Evolutionary conservation across 37 sponge, comb jelly and placozoan genomes (phyloP).

Genomic region (Crambe crambe): DNA sequence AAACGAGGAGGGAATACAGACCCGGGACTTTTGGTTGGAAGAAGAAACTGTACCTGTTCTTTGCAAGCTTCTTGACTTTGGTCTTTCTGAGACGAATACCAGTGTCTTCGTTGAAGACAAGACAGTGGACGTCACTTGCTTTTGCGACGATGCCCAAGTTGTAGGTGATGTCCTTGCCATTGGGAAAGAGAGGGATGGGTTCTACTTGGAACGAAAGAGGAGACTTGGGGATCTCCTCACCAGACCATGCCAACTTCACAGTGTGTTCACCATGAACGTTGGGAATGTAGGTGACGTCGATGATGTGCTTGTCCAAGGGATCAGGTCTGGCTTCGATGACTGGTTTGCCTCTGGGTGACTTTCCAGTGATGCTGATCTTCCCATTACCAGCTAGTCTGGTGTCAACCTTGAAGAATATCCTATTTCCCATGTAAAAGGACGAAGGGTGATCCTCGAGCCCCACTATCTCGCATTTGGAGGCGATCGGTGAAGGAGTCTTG

Average conservation of each 20-base stretch:
- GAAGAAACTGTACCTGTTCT: constrained; percentile 21
- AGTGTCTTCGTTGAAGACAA: constrained; percentile 44
- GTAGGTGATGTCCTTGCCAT: constrained; percentile 27
- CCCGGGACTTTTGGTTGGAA: constrained; percentile 55
- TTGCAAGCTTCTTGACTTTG: constrained; percentile 44
- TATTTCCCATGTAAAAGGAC: constrained; percentile 21
- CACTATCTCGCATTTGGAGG: constrained; percentile 46
- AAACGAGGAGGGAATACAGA: constrained; percentile 30
- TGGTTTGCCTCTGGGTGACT: constrained; percentile 28
- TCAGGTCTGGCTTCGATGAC: constrained; percentile 6
- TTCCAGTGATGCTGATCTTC: constrained; percentile 14
- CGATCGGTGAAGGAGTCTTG: constrained; percentile 16
- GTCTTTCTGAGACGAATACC: constrained; percentile 40
- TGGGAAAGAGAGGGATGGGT: constrained; percentile 9
- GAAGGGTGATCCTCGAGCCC: constrained; percentile 43
- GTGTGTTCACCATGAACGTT: constrained; percentile 61
- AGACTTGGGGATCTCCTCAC: constrained; percentile 56
- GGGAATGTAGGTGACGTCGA: constrained; percentile 58
- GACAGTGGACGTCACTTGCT: constrained; percentile 39
- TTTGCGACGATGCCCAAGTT: constrained; percentile 39
- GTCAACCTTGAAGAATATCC: constrained; percentile 51
- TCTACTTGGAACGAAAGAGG: constrained; percentile 58
- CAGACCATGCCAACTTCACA: constrained; percentile 43
- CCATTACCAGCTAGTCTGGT: constrained; percentile 75
- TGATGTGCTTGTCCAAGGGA: constrained; percentile 15